Base-by-base conservation (phyloP, 30 jellyfish, hydroid and myxozoan genomes). In the Aurelia sp. region DNA sequence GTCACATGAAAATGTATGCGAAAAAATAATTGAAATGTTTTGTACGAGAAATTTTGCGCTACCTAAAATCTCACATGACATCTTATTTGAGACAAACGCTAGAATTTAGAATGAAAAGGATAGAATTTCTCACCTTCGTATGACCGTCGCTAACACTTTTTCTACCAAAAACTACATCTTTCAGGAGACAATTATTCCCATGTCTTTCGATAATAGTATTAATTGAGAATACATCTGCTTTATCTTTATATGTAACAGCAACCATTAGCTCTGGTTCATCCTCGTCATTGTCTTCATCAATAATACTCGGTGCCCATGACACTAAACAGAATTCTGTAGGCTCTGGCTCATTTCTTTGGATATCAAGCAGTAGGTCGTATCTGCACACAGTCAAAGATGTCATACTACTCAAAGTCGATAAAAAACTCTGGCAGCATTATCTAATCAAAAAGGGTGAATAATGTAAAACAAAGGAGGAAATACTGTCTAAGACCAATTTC, bases 281-380 rank as follows among this genome's bases (percentile, higher is more conserved):
- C 13, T 84, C 93, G 62, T 65, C 88, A 35, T 61, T 58, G 20
- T 53, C 85, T 6, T 82, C 91, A 31, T 82, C 91, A 17, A 71
- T 15, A 22, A 91, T 35, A 11, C 64, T 67, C 3, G 97, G 97
- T 1, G 97, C 93, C 97, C 97, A 91, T 4, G 88, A 62, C 17
- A 91, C 96, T 9, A 93, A 87, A 75, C 90, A 44, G 65, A 44
- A 66, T 13, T 73, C 93, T 8, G 87, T 74, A 17, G 21, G 64
- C 18, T 62, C 83, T 16, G 71, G 23, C 13, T 84, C 82, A 4
- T 19, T 31, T 23, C 93, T 62, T 22, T n/a, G 9, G 17, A 84
- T 63, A 44, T 73, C 87, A 4, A 84, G 62, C 35, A 73, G 7
- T 19, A 60, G 64, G 40, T 61, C 23, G 30, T 27, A 61, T 57